phyloP scores from a whole-genome alignment of 2,888 invertebrate species.

The Thymelicus acteon region DNA sequence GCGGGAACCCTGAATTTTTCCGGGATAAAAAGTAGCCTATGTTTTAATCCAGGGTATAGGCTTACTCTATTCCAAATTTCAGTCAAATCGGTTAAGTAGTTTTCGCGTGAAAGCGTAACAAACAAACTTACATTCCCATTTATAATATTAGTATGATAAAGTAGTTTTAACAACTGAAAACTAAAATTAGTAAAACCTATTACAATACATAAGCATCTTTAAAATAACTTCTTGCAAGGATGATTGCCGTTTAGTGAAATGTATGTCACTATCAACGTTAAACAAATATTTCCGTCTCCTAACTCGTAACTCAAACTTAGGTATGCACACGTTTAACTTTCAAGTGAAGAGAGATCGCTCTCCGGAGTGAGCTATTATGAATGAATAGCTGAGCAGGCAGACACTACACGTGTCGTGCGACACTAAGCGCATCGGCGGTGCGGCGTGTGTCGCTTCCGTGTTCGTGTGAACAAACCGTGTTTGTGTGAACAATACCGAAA shows the following conservation, averaged over 20 bases:
- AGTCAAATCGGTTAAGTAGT: too few relatives aligned
- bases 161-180: too few relatives aligned
- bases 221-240: neutral
- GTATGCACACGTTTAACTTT: constrained; percentile 9
- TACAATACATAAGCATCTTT: too few relatives aligned
- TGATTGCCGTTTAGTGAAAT: neutral
- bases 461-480: constrained; percentile 10
- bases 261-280: constrained; percentile 4
- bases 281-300: neutral
- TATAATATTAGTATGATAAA: too few relatives aligned
- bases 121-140: too few relatives aligned
- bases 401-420: constrained; percentile 23
- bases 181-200: too few relatives aligned
- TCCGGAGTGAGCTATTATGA: constrained; percentile 29
- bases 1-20: too few relatives aligned
- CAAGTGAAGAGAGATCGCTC: constrained; percentile 23
- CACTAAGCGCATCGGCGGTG: neutral
- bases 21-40: too few relatives aligned
- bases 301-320: constrained; percentile 3
- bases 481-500: constrained; percentile 12
- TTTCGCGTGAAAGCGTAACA: too few relatives aligned
- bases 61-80: too few relatives aligned
- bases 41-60: too few relatives aligned
- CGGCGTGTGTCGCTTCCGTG: constrained; percentile 11
- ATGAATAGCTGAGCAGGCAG: constrained; percentile 26